phyloP scores from a whole-genome alignment of 2,113 vertebrate species.

The Phalacrocorax pelagicus region DNA sequence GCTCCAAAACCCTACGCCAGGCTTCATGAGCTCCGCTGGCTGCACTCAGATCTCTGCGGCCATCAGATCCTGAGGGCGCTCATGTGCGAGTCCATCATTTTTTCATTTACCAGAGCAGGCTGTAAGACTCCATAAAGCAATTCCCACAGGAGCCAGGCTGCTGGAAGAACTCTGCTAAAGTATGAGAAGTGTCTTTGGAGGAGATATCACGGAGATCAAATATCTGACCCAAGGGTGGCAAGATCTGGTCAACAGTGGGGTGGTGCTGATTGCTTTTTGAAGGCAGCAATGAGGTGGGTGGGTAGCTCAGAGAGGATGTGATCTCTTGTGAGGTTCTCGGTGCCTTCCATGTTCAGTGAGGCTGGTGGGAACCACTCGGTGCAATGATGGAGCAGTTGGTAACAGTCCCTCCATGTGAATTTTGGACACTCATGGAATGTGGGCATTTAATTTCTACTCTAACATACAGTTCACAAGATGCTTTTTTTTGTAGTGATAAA shows the following conservation, averaged over 20 bases:
- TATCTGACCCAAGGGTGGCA: not conserved
- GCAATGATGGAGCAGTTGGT: not conserved
- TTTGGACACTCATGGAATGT: not conserved
- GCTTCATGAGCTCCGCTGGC: not conserved
- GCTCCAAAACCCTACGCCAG: not conserved
- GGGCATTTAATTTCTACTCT: not conserved
- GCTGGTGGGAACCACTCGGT: accelerated
- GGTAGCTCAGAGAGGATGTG: not conserved
- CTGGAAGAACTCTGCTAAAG: not conserved
- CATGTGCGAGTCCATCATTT: not conserved
- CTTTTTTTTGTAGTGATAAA: not conserved
- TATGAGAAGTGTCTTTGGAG: not conserved
- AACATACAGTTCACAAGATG: not conserved
- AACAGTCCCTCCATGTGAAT: not conserved
- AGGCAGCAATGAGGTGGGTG: not conserved
- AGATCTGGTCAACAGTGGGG: not conserved
- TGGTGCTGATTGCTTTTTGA: not conserved
- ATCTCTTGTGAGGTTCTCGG: not conserved
- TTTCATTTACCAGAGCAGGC: not conserved
- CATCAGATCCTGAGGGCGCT: not conserved
- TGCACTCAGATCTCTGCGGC: not conserved
- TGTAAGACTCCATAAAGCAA: not conserved
- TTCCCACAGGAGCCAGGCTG: not conserved
- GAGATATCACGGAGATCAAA: not conserved
- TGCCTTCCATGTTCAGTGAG: not conserved